Conservation (phyloP, 2,113 vertebrate genomes). For the Bettongia penicillata region DNA sequence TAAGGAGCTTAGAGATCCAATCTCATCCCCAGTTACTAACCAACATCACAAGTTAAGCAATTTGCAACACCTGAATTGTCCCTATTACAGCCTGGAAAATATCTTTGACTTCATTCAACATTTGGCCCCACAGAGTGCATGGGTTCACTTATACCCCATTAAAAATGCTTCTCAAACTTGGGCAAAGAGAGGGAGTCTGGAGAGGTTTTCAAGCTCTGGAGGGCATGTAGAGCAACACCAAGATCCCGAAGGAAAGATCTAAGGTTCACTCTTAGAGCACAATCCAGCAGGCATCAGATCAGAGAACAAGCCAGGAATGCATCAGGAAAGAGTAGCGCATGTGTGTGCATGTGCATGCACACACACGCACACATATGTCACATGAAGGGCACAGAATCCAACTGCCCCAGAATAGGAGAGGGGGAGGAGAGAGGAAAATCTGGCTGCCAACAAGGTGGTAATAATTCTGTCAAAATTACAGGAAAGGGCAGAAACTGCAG, state of each 20-base stretch:
- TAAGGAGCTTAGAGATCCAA: no score
- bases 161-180: background rate
- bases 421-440: background rate
- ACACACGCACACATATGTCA: background rate
- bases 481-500: background rate
- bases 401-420: background rate
- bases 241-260: constrained; percentile 55
- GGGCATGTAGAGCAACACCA: background rate
- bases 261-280: constrained; percentile 36
- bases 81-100: background rate
- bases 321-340: background rate
- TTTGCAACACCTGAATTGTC: background rate
- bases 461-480: background rate
- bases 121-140: background rate
- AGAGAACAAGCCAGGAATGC: background rate
- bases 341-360: no score
- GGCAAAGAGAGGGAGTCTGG: rapidly evolving
- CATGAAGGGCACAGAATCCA: background rate
- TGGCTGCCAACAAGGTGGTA: background rate
- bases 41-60: no score
- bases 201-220: constrained; percentile 39
- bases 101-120: background rate
- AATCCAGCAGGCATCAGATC: background rate
- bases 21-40: no score
- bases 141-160: background rate